A percentile compares a stretch with the other conserved stretches of the same genome.
phyloP scores from a whole-genome alignment of 2,888 invertebrate genomes.

The Macaria liturata region DNA sequence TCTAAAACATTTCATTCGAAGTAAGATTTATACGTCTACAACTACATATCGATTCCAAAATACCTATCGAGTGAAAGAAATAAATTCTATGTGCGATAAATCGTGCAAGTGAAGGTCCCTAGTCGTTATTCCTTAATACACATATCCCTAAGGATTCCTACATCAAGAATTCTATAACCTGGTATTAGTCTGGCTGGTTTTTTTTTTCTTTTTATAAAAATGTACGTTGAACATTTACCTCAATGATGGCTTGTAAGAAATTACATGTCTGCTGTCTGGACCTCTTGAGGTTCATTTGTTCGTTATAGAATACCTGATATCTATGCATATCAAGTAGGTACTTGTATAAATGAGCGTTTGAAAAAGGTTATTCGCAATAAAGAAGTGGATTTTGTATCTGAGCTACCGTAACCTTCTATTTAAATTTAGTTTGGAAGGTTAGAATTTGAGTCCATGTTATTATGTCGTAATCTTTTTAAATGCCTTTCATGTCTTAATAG shows the following conservation, averaged over 20 bases:
- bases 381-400: too few relatives aligned
- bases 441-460: too few relatives aligned
- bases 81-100: conserved; percentile 23
- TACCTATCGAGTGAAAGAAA: conserved; percentile 8
- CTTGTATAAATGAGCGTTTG: neutral
- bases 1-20: too few relatives aligned
- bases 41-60: neutral
- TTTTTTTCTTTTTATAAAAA: conserved; percentile 28
- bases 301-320: conserved; percentile 3
- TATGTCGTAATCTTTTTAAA: too few relatives aligned
- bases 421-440: too few relatives aligned
- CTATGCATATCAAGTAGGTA: conserved; percentile 7
- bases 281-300: conserved; percentile 6
- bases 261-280: conserved; percentile 17
- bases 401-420: too few relatives aligned
- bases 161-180: conserved; percentile 25
- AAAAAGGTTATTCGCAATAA: too few relatives aligned
- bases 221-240: conserved; percentile 10
- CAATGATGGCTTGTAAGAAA: neutral
- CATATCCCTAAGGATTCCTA: conserved; percentile 26
- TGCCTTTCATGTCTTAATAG: too few relatives aligned
- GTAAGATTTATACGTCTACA: too few relatives aligned
- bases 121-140: conserved; percentile 23
- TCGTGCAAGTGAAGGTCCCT: conserved; percentile 25
- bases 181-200: conserved; percentile 30